Conservation (phyloP, 2,888 invertebrate species). For the Rhimphoctona megacephalus region DNA sequence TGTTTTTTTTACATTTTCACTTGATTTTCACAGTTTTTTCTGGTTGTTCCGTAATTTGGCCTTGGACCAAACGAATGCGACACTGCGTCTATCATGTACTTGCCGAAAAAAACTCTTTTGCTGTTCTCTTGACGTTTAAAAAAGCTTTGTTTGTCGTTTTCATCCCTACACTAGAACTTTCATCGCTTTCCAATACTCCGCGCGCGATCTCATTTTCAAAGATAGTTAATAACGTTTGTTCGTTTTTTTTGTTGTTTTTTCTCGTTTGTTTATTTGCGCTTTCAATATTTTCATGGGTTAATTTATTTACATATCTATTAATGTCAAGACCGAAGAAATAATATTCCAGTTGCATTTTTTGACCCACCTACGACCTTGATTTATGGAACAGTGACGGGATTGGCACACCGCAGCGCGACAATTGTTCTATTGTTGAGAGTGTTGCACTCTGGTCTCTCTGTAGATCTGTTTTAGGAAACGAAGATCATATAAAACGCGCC, state of each 20-base stretch:
- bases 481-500: neutral
- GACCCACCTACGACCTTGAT: conserved; percentile 40
- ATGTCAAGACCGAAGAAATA: conserved; percentile 75
- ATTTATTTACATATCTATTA: conserved; percentile 83
- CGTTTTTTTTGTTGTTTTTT: conserved; percentile 76
- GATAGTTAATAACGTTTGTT: conserved; percentile 82
- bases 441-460: neutral
- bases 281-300: conserved; percentile 70
- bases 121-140: conserved; percentile 12
- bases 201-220: conserved; percentile 79
- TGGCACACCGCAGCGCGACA: neutral
- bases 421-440: neutral
- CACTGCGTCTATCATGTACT: neutral
- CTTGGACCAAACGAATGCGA: conserved; percentile 23
- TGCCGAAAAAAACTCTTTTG: conserved; percentile 6
- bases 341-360: conserved; percentile 71
- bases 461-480: neutral
- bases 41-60: conserved; percentile 27
- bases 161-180: conserved; percentile 48
- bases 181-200: conserved; percentile 75
- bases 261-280: conserved; percentile 79
- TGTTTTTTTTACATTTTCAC: conserved; percentile 41
- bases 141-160: conserved; percentile 27
- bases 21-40: neutral
- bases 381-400: conserved; percentile 24